Base-by-base conservation (phyloP, 2,113 vertebrate genomes). In the Tichodroma muraria region DNA sequence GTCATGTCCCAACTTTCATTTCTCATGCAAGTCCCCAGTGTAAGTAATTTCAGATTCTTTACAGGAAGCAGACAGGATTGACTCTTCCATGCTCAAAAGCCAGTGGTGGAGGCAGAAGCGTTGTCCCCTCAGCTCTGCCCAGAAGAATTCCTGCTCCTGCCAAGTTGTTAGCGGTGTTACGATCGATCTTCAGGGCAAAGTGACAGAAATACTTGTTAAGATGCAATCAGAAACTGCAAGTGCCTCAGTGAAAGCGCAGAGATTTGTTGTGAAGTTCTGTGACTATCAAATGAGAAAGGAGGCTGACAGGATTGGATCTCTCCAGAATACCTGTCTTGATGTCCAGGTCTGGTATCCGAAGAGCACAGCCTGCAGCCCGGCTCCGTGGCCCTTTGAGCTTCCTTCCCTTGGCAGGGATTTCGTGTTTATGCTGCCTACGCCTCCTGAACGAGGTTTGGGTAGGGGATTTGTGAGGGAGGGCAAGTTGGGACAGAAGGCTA, bases 401-500 rank as follows among this genome's bases (percentile, higher is more conserved):
- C 84, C 94, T 91, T 96, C 68, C 97, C 93, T 88, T 96, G 42
- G 63, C 93, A 85, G 81, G 96, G 93, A 79, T 83, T 90, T 92
- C 78, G 13, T 94, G 92, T 85, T 95, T 97, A 69, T 90, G 90
- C 88, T 97, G 97, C 97, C 94, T 93, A 75, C 54, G 79, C 31
- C 94, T 98, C 93, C 97, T 97, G 84, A 94, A 93, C 1, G 97
- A 97, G 11, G 84, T 97, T 87, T 97, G 96, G 53, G 92, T 94
- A 64, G 97, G 96, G 83, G 98, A 87, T 84, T 97, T 98, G 97
- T 98, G 97, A 94, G 98, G 98, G 42, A 98, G 98, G 44, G 98
- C 97, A 90, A 99, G 98, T 85, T 98, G 98, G 94, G 98, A 98
- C 88, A 99, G 98, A 95, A 98, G 98, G 94, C 98, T 97, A 97